A percentile compares a stretch with the other conserved stretches of the same genome.
Evolutionary conservation across 1,140 invertebrate species (phyloP).

Genomic region (Pachypsylla venusta): DNA sequence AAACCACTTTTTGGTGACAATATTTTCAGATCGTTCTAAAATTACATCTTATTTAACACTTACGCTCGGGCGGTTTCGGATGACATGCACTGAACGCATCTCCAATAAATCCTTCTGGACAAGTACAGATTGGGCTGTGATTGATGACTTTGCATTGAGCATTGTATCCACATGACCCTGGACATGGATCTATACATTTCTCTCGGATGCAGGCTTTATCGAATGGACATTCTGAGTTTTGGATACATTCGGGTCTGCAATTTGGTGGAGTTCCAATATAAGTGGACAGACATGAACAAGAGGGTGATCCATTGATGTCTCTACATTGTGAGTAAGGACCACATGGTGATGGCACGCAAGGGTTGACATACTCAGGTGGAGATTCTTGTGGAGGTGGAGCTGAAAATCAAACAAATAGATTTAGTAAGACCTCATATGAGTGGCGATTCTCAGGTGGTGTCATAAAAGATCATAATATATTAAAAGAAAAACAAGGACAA

Average conservation of each 20-base stretch:
- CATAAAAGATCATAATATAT: background rate
- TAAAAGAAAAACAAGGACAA: background rate
- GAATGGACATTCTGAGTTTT: slow-evolving; percentile 44
- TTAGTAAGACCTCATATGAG: background rate
- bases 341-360: slow-evolving; percentile 51
- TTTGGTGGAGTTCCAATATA: slow-evolving; percentile 46
- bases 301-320: slow-evolving; percentile 39
- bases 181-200: slow-evolving; percentile 52
- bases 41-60: too few relatives aligned
- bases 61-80: slow-evolving; percentile 25
- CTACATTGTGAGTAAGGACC: slow-evolving; percentile 51
- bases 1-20: too few relatives aligned
- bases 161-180: slow-evolving; percentile 43
- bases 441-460: background rate
- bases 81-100: slow-evolving; percentile 46
- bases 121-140: slow-evolving; percentile 46
- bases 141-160: slow-evolving; percentile 49
- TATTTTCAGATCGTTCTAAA: too few relatives aligned
- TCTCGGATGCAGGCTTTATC: slow-evolving; percentile 47
- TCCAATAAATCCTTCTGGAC: slow-evolving; percentile 38
- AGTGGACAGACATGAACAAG: slow-evolving; percentile 45
- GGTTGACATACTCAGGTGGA: slow-evolving; percentile 31
- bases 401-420: slow-evolving; percentile 11
- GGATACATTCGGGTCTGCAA: slow-evolving; percentile 47
- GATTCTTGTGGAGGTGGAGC: slow-evolving; percentile 22